Base-by-base conservation (phyloP, 2,888 invertebrate genomes). In the Diadromus collaris region DNA sequence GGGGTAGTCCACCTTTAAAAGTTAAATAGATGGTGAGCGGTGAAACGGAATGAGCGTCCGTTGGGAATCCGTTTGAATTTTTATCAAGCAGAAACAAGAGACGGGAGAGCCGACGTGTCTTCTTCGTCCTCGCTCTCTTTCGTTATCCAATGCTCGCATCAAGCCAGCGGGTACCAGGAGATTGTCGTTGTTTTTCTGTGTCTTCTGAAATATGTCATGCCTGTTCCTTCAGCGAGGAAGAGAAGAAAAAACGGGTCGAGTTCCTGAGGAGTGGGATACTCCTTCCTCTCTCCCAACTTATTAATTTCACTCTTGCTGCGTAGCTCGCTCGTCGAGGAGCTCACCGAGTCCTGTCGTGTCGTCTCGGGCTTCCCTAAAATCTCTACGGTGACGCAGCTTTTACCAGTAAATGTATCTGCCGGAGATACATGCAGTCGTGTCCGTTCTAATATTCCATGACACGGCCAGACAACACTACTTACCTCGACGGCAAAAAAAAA, bases 401-500 rank as follows among this genome's bases (percentile, higher is more conserved):
- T 44, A 27, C 38, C 61, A 54, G 34, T 27, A 71, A n/a, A 71
- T 71, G 29, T 46, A 51, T 21, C 29, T 24, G 10, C 19, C 27
- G 19, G 32, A 51, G 6, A 51, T 24, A 27, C 21, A 13, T 48
- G n/a, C 16, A 41, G 51, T 10, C 38, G 10, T 48, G 24, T 64
- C 24, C n/a, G 29, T 46, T 21, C 51, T 27, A 54, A 13, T 48
- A 38, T 44, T 65, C 41, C 32, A 51, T 60, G 54, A 38, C 41
- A 29, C n/a, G 29, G 48, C 38, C 27, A 64, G 29, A 63, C 63
- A 32, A 29, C 21, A 51, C 60, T 71, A 51, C 61, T 76, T 61
- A 61, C 46, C 60, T 34, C 60, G 32, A 29, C 71, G 54, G 60
- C 60, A 60, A 71, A 76, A 71, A 70, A 44, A 46, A 48, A 44